A percentile compares a stretch with the other conserved stretches of the same genome.
Evolutionary conservation across 2,888 invertebrate genomes (phyloP).

Genomic region (Calliphora vomitoria): DNA sequence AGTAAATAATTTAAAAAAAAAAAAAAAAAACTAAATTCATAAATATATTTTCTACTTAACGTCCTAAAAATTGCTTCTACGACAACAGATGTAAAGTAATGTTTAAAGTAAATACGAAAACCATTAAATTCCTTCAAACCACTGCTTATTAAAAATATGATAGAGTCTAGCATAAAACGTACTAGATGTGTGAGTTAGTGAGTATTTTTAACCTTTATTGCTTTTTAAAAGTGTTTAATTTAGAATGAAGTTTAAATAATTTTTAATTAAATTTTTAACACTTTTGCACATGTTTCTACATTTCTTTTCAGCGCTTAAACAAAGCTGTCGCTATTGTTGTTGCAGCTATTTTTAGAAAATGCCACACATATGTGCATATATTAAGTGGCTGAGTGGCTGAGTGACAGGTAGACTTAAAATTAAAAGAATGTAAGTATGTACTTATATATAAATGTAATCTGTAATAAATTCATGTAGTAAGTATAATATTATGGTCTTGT

Average conservation of each 20-base stretch:
- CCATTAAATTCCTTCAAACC: too few species aligned
- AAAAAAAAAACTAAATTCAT: too few species aligned
- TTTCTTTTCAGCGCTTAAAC: neutral
- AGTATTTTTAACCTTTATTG: slow-evolving; percentile 30
- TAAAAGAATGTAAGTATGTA: neutral
- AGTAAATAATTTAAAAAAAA: too few species aligned
- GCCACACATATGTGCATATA: neutral
- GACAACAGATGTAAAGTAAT: too few species aligned
- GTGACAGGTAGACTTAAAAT: neutral
- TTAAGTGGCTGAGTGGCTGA: neutral
- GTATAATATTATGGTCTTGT: neutral
- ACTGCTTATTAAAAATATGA: too few species aligned
- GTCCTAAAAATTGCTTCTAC: too few species aligned
- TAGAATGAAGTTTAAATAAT: slow-evolving; percentile 40
- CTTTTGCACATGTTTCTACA: slow-evolving; percentile 36
- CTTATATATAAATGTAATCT: neutral
- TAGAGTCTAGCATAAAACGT: neutral
- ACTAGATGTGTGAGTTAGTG: neutral
- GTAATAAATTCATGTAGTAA: slow-evolving; percentile 6
- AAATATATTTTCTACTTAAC: too few species aligned
- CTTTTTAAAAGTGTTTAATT: slow-evolving; percentile 50
- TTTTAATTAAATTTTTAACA: slow-evolving; percentile 57
- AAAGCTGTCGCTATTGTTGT: neutral
- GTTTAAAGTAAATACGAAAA: too few species aligned
- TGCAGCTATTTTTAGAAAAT: slow-evolving; percentile 12